Conservation (phyloP, 53 echinoderm and acorn worm genomes). For the Patiria pectinifera region DNA sequence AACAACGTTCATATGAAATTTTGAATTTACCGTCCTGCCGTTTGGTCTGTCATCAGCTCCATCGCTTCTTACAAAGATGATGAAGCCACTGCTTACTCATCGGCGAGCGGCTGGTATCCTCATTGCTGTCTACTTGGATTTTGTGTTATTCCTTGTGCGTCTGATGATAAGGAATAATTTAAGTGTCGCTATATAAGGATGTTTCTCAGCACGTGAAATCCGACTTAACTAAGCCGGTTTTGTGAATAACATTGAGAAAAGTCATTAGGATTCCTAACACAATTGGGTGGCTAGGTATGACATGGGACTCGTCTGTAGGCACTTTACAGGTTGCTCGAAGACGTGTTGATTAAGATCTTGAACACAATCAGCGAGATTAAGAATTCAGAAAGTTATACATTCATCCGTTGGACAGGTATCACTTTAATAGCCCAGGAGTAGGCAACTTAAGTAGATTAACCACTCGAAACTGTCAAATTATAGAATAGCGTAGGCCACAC, state of each 20-base stretch:
- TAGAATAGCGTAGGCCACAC: background rate
- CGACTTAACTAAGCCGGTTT: background rate
- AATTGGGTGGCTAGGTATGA: conserved; percentile 22
- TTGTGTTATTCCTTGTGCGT: background rate
- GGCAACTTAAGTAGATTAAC: background rate
- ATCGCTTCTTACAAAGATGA: background rate
- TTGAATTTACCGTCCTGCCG: conserved; percentile 10
- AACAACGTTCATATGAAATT: background rate
- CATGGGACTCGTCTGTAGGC: background rate
- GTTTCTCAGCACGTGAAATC: conserved; percentile 1
- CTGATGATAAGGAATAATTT: background rate
- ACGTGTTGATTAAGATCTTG: background rate
- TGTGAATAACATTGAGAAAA: conserved; percentile 7
- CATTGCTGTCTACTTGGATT: conserved; percentile 5
- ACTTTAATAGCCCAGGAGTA: background rate
- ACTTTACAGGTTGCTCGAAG: background rate
- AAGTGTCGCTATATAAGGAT: background rate
- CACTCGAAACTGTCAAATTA: conserved; percentile 11
- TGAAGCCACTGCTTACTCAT: conserved; percentile 7
- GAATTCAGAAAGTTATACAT: background rate
- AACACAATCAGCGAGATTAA: background rate
- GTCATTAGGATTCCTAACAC: background rate
- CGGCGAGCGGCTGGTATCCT: background rate
- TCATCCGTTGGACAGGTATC: conserved; percentile 28
- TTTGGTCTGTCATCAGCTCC: conserved; percentile 9